These are phyloP conservation scores for Eudasyphora cyanicolor DNA, from an alignment of 2,888 invertebrate genomes.

Conservation along the genomic window DNA sequence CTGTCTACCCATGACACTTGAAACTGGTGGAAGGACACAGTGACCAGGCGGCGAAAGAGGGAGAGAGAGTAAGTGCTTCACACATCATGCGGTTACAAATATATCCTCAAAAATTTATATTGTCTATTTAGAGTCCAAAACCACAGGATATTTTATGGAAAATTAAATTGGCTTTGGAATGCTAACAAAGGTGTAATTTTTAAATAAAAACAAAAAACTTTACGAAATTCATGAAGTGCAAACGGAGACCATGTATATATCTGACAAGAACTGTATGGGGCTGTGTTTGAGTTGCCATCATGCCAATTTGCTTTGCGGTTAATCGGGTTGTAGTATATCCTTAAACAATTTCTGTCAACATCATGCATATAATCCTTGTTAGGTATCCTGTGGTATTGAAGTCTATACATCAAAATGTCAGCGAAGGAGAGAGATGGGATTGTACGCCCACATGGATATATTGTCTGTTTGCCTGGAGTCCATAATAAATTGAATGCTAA, in stretches of 20 bases:
- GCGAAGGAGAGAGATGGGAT: constrained; percentile 45
- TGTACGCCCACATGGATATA: constrained; percentile 1
- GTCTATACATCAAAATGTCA: constrained; percentile 56
- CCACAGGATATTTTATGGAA: constrained; percentile 32
- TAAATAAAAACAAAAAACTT: constrained; percentile 3
- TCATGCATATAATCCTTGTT: constrained; percentile 26
- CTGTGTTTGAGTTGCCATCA: constrained; percentile 28
- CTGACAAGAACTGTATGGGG: not conserved
- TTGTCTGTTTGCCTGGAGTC: not conserved
- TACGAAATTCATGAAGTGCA: not conserved
- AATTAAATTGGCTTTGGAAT: constrained; percentile 24
- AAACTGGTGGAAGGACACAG: not conserved
- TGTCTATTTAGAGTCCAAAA: constrained; percentile 19
- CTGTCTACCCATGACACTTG: not conserved
- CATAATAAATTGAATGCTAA: constrained; percentile 3
- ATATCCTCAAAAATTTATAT: constrained; percentile 23
- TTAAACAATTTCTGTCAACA: constrained; percentile 28
- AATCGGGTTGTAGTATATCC: constrained; percentile 33
- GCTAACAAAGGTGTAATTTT: constrained; percentile 15
- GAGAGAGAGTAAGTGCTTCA: constrained; percentile 23
- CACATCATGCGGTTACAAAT: constrained; percentile 25
- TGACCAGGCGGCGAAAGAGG: not conserved
- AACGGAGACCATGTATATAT: not conserved
- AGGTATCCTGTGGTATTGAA: constrained; percentile 42
- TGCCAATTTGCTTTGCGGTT: constrained; percentile 61